phyloP scores from a whole-genome alignment of 1,140 invertebrate genomes.

The Phocides pigmalion region DNA sequence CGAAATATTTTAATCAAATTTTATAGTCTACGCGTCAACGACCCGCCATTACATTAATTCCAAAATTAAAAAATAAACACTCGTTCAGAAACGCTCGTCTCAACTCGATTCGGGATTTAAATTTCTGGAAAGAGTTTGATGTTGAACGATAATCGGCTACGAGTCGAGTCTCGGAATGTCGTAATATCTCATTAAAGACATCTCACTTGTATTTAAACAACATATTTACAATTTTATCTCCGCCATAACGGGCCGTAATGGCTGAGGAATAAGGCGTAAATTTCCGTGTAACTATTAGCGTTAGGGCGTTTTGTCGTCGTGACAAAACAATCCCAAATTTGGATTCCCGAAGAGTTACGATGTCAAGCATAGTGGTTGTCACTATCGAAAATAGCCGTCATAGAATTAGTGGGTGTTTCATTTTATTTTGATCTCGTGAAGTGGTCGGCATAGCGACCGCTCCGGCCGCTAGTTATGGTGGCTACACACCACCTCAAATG shows the following conservation, averaged over 20 bases:
- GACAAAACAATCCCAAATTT: slow-evolving; percentile 62
- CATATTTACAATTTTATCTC: slow-evolving; percentile 10
- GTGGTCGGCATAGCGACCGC: slow-evolving; percentile 12
- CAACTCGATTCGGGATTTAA: slow-evolving; percentile 77
- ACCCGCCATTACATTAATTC: slow-evolving; percentile 60
- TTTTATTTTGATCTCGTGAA: slow-evolving; percentile 32
- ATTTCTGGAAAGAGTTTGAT: slow-evolving; percentile 81
- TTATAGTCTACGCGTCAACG: slow-evolving; percentile 54
- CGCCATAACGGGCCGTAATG: slow-evolving; percentile 1
- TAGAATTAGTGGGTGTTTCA: slow-evolving; percentile 35
- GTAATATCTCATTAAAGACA: slow-evolving; percentile 80
- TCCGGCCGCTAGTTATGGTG: slow-evolving; percentile 14
- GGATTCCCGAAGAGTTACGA: slow-evolving; percentile 75
- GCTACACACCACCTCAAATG: slow-evolving; percentile 34
- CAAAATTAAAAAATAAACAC: slow-evolving; percentile 67
- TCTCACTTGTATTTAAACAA: slow-evolving; percentile 37
- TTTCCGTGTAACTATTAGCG: slow-evolving; percentile 28
- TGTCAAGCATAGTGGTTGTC: slow-evolving; percentile 64
- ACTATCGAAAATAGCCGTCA: slow-evolving; percentile 51
- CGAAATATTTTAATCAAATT: slow-evolving; percentile 15
- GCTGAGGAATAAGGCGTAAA: slow-evolving; percentile 40
- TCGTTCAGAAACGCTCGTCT: slow-evolving; percentile 65
- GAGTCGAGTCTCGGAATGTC: slow-evolving; percentile 68
- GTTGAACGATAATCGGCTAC: slow-evolving; percentile 74
- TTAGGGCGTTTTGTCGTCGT: slow-evolving; percentile 45